Evolutionary conservation across 2,888 invertebrate genomes (phyloP).

Genomic region (Cremastobaeus sp.): DNA sequence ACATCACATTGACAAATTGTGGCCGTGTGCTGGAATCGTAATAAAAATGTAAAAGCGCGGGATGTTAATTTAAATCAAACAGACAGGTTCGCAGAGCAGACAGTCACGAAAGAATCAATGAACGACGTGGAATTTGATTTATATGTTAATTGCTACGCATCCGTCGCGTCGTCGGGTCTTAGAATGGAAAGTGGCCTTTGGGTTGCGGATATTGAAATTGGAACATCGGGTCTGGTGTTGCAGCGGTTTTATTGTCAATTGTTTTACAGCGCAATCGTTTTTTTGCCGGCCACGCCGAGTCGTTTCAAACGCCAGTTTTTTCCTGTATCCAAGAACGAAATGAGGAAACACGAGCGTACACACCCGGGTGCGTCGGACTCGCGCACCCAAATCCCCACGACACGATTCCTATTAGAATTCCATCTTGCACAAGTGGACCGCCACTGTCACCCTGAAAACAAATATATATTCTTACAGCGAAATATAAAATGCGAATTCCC

Average conservation of each 20-base stretch:
- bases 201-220: constrained; percentile 13
- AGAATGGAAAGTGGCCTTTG: background rate
- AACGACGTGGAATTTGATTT: constrained; percentile 72
- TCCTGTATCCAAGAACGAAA: constrained; percentile 67
- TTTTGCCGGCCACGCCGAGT: constrained; percentile 14
- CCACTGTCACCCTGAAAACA: constrained; percentile 81
- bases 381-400: constrained; percentile 82
- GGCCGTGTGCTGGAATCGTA: background rate
- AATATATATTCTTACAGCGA: constrained; percentile 28
- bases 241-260: constrained; percentile 5
- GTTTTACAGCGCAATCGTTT: constrained; percentile 18
- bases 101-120: constrained; percentile 30
- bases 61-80: constrained; percentile 27
- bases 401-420: constrained; percentile 80
- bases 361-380: constrained; percentile 80
- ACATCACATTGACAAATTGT: constrained; percentile 9
- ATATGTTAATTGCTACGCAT: constrained; percentile 76
- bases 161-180: constrained; percentile 65
- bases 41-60: constrained; percentile 25
- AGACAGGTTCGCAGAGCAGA: background rate
- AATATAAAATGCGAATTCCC: constrained; percentile 1
- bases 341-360: constrained; percentile 79
- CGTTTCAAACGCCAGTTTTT: constrained; percentile 59
- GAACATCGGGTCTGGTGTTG: constrained; percentile 13
- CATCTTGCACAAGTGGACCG: constrained; percentile 80